These are phyloP conservation scores for Bradypus variegatus DNA, from an alignment of 2,797 vertebrate species.

Conservation along the genomic window DNA sequence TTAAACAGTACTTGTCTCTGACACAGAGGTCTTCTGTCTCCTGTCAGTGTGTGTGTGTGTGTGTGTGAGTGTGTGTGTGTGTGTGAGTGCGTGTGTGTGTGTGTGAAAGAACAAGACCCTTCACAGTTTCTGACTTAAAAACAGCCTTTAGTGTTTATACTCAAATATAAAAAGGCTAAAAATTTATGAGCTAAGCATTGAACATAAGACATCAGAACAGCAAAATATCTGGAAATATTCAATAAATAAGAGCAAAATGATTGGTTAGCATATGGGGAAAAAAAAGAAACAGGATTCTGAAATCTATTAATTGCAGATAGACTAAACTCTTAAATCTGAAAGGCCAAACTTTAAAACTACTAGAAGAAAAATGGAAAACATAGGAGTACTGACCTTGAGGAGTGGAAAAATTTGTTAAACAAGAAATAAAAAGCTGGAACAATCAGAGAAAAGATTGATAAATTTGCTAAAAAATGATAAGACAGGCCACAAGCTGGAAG, in stretches of 20 bases:
- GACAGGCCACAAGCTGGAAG: not conserved
- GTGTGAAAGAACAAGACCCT: too few species aligned
- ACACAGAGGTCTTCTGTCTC: not conserved
- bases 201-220: not conserved
- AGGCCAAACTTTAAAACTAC: not conserved
- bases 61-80: too few species aligned
- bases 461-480: not conserved
- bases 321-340: not conserved
- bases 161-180: not conserved
- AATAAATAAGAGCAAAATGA: not conserved
- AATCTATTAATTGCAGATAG: not conserved
- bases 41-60: not conserved
- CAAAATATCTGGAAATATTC: not conserved
- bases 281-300: not conserved
- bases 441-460: not conserved
- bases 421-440: not conserved
- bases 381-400: not conserved
- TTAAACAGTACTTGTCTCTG: not conserved
- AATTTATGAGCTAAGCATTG: not conserved
- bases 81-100: too few species aligned
- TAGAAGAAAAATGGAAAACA: not conserved
- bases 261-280: not conserved
- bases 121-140: not conserved
- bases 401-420: not conserved
- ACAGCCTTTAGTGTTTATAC: not conserved